Evolutionary conservation across 1,140 invertebrate species (phyloP).

Genomic region (Anagrus nilaparvatae): DNA sequence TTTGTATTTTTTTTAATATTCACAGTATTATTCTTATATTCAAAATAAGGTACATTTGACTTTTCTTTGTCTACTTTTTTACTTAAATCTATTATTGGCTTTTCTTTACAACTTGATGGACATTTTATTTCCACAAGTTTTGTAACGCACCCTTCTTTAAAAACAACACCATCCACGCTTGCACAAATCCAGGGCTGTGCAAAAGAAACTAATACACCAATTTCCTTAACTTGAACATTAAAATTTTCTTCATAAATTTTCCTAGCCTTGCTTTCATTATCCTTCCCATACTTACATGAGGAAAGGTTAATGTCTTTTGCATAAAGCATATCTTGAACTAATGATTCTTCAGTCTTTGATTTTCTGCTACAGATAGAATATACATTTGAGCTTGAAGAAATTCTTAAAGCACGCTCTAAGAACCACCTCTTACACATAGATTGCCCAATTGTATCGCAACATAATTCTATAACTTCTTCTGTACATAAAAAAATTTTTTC

Average conservation of each 20-base stretch:
- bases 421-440: constrained; percentile 18
- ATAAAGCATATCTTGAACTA: constrained; percentile 16
- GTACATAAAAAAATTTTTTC: constrained; percentile 20
- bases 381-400: constrained; percentile 20
- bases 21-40: constrained; percentile 13
- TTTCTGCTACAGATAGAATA: constrained; percentile 20
- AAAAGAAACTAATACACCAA: constrained; percentile 17
- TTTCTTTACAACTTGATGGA: constrained; percentile 17
- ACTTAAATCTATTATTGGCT: constrained; percentile 18
- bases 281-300: constrained; percentile 15
- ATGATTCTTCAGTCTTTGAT: constrained; percentile 15
- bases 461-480: constrained; percentile 27
- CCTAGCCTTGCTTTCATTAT: constrained; percentile 13
- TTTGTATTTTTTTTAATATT: constrained; percentile 15
- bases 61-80: constrained; percentile 11
- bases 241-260: constrained; percentile 15
- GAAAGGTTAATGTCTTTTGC: constrained; percentile 11
- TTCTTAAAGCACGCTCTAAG: constrained; percentile 15
- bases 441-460: constrained; percentile 21
- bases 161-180: constrained; percentile 22
- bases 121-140: constrained; percentile 25
- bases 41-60: constrained; percentile 21
- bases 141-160: constrained; percentile 12
- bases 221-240: constrained; percentile 13
- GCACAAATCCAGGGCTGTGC: constrained; percentile 22